These are phyloP conservation scores for Trididemnum miniatum DNA, from an alignment of 23 tunicate species.

Conservation along the genomic window DNA sequence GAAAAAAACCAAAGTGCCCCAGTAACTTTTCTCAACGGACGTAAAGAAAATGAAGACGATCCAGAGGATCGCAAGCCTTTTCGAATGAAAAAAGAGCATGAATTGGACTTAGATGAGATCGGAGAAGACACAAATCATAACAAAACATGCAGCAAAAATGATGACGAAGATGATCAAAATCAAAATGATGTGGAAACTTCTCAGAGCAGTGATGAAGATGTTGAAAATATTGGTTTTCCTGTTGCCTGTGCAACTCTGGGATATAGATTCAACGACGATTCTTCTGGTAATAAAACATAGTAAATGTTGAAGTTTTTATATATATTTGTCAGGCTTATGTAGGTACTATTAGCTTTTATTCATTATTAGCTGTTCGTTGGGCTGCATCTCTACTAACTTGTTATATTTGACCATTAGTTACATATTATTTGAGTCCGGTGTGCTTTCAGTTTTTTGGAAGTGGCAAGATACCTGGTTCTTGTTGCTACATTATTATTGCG, in stretches of 20 bases:
- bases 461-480: no score
- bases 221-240: conserved; percentile 25
- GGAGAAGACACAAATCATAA: background rate
- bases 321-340: no score
- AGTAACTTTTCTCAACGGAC: background rate
- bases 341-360: no score
- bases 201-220: no score
- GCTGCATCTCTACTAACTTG: no score
- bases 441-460: background rate
- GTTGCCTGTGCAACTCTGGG: conserved; percentile 16
- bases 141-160: background rate
- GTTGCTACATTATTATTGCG: no score
- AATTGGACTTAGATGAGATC: conserved; percentile 33
- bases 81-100: conserved; percentile 20
- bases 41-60: conserved; percentile 9
- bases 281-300: background rate
- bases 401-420: no score
- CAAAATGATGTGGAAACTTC: no score
- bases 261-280: background rate
- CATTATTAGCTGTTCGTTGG: no score
- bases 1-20: no score
- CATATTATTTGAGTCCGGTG: no score
- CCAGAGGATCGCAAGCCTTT: background rate
- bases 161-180: background rate
- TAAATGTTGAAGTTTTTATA: background rate